Conservation (phyloP, 2,888 invertebrate species). For the Sesamia inferens region DNA sequence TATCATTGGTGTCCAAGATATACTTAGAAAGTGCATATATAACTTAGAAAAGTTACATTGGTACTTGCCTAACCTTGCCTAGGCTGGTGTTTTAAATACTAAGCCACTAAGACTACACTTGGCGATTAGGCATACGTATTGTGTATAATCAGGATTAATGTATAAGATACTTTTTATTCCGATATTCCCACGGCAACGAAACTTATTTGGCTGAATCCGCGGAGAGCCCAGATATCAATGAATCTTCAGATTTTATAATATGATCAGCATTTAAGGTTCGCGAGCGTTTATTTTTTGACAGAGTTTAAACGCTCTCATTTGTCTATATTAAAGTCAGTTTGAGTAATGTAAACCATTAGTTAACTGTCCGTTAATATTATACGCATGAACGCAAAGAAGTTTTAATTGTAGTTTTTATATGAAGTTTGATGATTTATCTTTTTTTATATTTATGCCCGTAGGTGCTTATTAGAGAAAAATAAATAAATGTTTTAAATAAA, state of each 20-base stretch:
- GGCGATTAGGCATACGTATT: too few relatives aligned
- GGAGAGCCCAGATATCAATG: not conserved
- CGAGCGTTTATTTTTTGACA: constrained; percentile 12
- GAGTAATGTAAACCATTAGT: constrained; percentile 70
- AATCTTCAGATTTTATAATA: constrained; percentile 28
- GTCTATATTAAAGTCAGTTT: constrained; percentile 63
- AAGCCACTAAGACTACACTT: too few relatives aligned
- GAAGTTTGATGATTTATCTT: constrained; percentile 20
- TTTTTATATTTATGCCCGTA: not conserved
- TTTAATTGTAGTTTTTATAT: constrained; percentile 55
- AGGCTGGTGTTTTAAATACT: too few relatives aligned
- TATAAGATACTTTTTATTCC: too few relatives aligned
- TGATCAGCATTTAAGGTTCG: constrained; percentile 13
- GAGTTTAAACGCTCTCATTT: constrained; percentile 37
- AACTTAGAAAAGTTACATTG: too few relatives aligned
- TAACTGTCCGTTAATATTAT: constrained; percentile 45
- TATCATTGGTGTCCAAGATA: too few relatives aligned
- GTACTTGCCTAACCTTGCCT: too few relatives aligned
- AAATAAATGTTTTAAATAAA: not conserved
- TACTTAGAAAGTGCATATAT: too few relatives aligned
- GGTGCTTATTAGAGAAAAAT: not conserved
- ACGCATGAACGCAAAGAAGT: constrained; percentile 32
- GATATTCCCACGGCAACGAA: too few relatives aligned
- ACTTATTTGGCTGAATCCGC: too few relatives aligned
- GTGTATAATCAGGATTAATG: too few relatives aligned